These are phyloP conservation scores for Lampropteryx suffumata DNA, from an alignment of 2,888 invertebrate genomes.

Conservation along the genomic window DNA sequence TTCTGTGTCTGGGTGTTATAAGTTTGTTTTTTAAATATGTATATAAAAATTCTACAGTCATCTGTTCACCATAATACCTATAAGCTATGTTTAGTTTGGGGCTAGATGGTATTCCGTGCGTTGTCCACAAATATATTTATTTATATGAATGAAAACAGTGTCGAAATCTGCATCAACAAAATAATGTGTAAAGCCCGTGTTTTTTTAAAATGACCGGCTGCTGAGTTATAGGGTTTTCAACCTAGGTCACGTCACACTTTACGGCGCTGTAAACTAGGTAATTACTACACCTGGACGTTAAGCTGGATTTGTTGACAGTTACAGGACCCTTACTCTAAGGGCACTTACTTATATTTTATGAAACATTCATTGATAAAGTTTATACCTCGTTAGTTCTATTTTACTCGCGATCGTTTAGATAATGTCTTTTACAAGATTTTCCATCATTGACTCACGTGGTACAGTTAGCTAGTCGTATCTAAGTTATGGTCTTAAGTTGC, in stretches of 20 bases:
- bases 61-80: too few relatives aligned
- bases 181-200: background rate
- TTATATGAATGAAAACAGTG: too few relatives aligned
- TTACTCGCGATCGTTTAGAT: background rate
- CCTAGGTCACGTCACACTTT: slow-evolving; percentile 4
- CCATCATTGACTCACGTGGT: background rate
- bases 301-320: slow-evolving; percentile 6
- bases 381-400: background rate
- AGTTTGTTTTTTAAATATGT: too few relatives aligned
- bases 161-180: too few relatives aligned
- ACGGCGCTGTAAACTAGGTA: slow-evolving; percentile 13
- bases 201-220: background rate
- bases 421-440: background rate
- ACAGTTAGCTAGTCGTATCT: too few relatives aligned
- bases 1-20: too few relatives aligned
- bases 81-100: too few relatives aligned
- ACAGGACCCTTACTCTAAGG: slow-evolving; percentile 4
- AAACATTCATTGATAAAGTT: slow-evolving; percentile 9
- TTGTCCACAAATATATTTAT: too few relatives aligned
- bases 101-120: too few relatives aligned
- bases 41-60: too few relatives aligned
- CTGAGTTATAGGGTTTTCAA: background rate
- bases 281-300: slow-evolving; percentile 11
- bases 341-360: slow-evolving; percentile 5
- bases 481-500: too few relatives aligned